phyloP scores from a whole-genome alignment of 1,140 invertebrate species.

The Drosophila repleta region DNA sequence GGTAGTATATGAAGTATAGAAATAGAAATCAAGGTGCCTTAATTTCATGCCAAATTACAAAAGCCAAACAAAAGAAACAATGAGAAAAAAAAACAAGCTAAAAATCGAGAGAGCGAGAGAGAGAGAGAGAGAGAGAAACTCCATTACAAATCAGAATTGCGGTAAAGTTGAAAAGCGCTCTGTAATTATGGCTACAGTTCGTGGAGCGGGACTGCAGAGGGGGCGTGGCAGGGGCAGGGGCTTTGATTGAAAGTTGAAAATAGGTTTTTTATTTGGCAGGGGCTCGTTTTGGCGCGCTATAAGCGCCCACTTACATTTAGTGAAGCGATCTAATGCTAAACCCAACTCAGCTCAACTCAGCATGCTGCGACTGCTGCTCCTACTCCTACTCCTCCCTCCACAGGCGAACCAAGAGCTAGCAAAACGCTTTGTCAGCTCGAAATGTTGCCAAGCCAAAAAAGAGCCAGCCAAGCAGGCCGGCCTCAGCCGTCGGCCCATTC shows the following conservation, averaged over 20 bases:
- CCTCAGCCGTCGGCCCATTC: constrained; percentile 8
- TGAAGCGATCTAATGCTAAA: constrained; percentile 55
- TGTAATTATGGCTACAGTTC: constrained; percentile 66
- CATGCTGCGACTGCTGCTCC: constrained; percentile 23
- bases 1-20: neutral
- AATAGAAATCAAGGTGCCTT: constrained; percentile 40
- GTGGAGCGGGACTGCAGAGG: neutral
- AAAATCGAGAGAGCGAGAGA: constrained; percentile 3
- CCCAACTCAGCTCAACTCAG: constrained; percentile 26
- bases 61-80: constrained; percentile 42
- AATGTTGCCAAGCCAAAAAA: constrained; percentile 15
- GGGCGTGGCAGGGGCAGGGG: neutral
- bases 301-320: constrained; percentile 46
- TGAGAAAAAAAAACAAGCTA: constrained; percentile 31
- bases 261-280: constrained; percentile 46
- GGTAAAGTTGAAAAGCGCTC: constrained; percentile 73
- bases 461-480: neutral
- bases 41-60: constrained; percentile 45
- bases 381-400: neutral
- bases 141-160: constrained; percentile 76
- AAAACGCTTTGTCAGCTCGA: constrained; percentile 62
- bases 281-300: constrained; percentile 6
- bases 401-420: constrained; percentile 31
- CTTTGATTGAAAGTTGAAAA: constrained; percentile 77
- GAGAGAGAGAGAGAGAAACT: constrained; percentile 30